These are phyloP conservation scores for Spheniscus mendiculus DNA, from an alignment of 2,113 vertebrate genomes.

Conservation along the genomic window DNA sequence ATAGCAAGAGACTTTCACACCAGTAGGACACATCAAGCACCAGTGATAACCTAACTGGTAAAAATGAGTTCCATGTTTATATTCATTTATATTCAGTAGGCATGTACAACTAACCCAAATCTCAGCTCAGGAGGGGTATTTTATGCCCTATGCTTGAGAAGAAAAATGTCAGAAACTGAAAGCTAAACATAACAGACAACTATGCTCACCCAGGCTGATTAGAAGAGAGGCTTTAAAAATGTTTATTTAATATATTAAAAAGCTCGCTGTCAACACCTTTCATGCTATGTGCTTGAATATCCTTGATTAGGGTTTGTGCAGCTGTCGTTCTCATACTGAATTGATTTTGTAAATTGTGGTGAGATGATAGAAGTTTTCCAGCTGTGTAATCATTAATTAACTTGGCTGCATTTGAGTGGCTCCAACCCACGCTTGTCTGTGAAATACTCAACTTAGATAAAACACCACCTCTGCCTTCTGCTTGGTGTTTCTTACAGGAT, in stretches of 20 bases:
- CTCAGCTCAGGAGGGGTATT: not conserved
- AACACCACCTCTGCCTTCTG: constrained; percentile 3
- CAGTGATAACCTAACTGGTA: not conserved
- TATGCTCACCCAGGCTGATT: not conserved
- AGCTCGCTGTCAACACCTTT: constrained; percentile 36
- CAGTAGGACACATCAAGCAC: not conserved
- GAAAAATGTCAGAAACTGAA: constrained; percentile 22
- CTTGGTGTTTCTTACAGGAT: not conserved
- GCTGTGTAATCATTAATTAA: constrained; percentile 71
- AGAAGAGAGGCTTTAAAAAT: constrained; percentile 33
- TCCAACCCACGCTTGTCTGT: constrained; percentile 30
- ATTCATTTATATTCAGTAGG: not conserved
- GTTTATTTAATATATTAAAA: constrained; percentile 58
- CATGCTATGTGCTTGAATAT: constrained; percentile 43
- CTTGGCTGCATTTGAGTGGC: constrained; percentile 50
- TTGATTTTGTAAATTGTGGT: constrained; percentile 62
- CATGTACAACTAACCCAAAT: not conserved
- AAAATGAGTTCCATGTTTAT: not conserved
- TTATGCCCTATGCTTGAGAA: not conserved
- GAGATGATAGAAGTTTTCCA: constrained; percentile 65
- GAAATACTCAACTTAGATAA: constrained; percentile 15
- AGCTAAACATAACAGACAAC: constrained; percentile 23
- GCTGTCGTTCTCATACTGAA: constrained; percentile 55
- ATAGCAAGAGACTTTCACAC: not conserved
- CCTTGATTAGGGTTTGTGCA: constrained; percentile 54